Evolutionary conservation across 2,888 invertebrate species (phyloP), one percentile per base, ranked within the genome.

Genomic region (Apamea epomidion): DNA sequence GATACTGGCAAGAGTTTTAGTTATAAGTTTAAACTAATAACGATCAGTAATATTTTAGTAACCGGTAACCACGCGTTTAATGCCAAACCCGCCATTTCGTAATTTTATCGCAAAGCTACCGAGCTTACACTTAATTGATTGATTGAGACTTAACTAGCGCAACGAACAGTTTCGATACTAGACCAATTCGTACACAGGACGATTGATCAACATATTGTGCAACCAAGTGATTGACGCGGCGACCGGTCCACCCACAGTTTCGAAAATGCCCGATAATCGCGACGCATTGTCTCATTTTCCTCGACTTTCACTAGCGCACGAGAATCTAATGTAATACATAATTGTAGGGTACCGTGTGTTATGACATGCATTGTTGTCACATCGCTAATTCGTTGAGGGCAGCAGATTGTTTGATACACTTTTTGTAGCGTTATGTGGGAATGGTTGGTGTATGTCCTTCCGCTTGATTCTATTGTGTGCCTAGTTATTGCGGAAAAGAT

Each of bases 231-330:
- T 81, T 70, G 82, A 70, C 82, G 87, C 86, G 82, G 79, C 82
- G 73, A 78, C 82, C 25, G 76, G 68, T n/a, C 81, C 87, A 89
- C 89, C 92, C 86, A 78, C 79, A 79, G 87, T 94, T 94, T 93
- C 92, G 91, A 94, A 93, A 94, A 94, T 91, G 90, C 62, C 90
- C 90, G 90, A 92, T 92, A 91, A 90, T 88, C 78, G 75, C 81
- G 75, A 86, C 78, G 87, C 90, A 92, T 93, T 94, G 93, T 93
- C 87, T 92, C 73, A 85, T 93, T 93, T 94, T 92, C 93, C 91
- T 91, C 82, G 74, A 88, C 94, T 94, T 94, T 93, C 94, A 91
- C 92, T 78, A 54, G 8, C 54, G 75, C 80, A 89, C 86, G 87
- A 86, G 87, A 89, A 88, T 91, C 90, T 91, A 92, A 91, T 92